Conservation (phyloP, 2,113 vertebrate genomes). For the Chlorodrepanis virens region DNA sequence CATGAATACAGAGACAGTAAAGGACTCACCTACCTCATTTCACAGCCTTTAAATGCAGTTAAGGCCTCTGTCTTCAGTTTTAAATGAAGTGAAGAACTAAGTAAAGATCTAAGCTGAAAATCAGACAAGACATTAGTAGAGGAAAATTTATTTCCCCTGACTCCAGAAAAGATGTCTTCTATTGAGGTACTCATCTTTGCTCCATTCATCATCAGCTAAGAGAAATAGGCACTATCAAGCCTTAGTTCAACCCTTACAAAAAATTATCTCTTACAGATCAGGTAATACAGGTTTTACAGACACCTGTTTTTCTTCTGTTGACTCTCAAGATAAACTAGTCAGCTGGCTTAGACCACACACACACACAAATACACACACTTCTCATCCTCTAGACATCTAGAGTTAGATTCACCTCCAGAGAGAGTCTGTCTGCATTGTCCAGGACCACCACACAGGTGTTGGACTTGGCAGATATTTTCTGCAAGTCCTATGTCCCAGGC, state of each 20-base stretch:
- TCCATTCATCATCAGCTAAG: not conserved
- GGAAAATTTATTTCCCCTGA: not conserved
- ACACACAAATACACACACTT: not conserved
- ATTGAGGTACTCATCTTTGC: not conserved
- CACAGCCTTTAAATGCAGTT: not conserved
- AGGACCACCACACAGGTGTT: not conserved
- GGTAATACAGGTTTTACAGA: not conserved
- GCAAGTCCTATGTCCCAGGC: not conserved
- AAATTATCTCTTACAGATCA: not conserved
- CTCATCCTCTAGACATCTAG: not conserved
- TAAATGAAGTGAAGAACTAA: not conserved
- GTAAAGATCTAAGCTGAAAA: not conserved
- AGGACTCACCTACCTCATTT: not conserved
- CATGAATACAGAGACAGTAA: not conserved
- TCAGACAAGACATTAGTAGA: not conserved
- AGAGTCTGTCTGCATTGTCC: not conserved
- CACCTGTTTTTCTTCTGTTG: not conserved
- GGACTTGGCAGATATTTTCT: not conserved
- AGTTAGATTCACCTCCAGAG: not conserved
- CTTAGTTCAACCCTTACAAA: not conserved
- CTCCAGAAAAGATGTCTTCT: not conserved
- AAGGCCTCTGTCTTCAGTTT: not conserved
- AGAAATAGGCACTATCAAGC: not conserved
- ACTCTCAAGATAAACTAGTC: not conserved
- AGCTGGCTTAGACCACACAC: not conserved